A percentile compares a stretch with the other conserved stretches of the same genome.
phyloP scores from a whole-genome alignment of 1,140 invertebrate genomes.

The Tetragnatha versicolor region DNA sequence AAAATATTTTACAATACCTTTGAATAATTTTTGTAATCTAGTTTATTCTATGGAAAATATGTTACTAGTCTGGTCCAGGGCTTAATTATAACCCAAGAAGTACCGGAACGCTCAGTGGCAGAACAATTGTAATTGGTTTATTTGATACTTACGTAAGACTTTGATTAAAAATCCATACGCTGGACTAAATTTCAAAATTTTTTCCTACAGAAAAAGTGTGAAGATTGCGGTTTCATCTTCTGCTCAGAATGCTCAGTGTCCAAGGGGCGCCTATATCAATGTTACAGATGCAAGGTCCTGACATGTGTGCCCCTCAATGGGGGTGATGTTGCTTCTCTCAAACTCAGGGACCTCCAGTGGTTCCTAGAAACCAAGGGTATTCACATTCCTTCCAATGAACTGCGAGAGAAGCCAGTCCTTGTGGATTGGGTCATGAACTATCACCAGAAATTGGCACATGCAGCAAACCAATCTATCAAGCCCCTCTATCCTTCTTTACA shows the following conservation, averaged over 20 bases:
- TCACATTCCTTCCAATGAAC: constrained; percentile 23
- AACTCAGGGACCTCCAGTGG: constrained; percentile 38
- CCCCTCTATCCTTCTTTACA: constrained; percentile 18
- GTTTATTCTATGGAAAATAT: no score
- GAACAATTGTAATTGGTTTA: neutral
- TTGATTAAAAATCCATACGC: neutral
- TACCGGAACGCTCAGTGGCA: no score
- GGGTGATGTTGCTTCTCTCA: constrained; percentile 17
- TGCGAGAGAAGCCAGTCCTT: constrained; percentile 28
- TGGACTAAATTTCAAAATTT: neutral
- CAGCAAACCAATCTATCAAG: neutral
- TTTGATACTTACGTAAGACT: neutral
- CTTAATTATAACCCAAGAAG: no score
- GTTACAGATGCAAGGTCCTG: constrained; percentile 45
- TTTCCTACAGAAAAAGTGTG: constrained; percentile 39
- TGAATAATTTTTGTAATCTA: no score
- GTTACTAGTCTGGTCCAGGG: neutral
- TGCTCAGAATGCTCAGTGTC: constrained; percentile 15
- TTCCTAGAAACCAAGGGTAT: constrained; percentile 30
- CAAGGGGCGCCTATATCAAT: constrained; percentile 29
- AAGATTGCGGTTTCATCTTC: constrained; percentile 28
- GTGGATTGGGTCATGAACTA: constrained; percentile 38
- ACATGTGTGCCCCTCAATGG: constrained; percentile 33
- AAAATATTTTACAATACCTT: no score
- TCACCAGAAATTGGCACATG: neutral